Base-by-base conservation (phyloP, 2,797 vertebrate species). In the Etheostoma nigrum region DNA sequence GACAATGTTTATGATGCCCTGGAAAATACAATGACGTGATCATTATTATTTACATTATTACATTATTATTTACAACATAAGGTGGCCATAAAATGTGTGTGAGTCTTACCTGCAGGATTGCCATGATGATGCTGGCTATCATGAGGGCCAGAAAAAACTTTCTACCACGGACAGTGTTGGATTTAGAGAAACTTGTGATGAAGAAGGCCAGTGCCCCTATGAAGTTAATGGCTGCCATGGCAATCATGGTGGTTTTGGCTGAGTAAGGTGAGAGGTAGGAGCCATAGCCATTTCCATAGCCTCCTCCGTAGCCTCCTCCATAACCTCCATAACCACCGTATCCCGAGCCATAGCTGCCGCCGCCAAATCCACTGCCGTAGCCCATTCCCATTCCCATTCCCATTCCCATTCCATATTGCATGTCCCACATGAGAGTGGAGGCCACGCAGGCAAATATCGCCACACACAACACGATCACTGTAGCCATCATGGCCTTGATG, bases 381-480 rank as follows among this genome's bases (percentile, higher is more conserved):
- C 94, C 93, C 16, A 73, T 0, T 76, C 92, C 89, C 76, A 84
- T 0, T 66, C 92, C 89, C 76, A 84, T 0, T 66, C 92, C 90
- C 73, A 84, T 12, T 12, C 51, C 94, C 18, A 0, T 90, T 1
- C 94, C 95, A 0, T 97, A 97, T 68, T 96, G 93, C 12, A 95
- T 95, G 18, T 97, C 96, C 97, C 97, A 98, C 87, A 96, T 96
- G 55, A 98, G 89, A 0, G 97, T 98, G 74, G 97, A 98, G 13
- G 97, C 97, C 67, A 97, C 97, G 0, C 97, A 98, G 65, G 96
- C 97, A 0, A 98, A 98, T 71, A 97, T 95, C 4, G 93, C 94
- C 16, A 97, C 58, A 36, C 97, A 97, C 23, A 98, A 86, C 23
- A 97, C 75, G 10, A 97, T 30, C 0, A 95, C 74, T 0, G 65